phyloP scores from a whole-genome alignment of 2,113 vertebrate genomes.

The Fregetta grallaria region DNA sequence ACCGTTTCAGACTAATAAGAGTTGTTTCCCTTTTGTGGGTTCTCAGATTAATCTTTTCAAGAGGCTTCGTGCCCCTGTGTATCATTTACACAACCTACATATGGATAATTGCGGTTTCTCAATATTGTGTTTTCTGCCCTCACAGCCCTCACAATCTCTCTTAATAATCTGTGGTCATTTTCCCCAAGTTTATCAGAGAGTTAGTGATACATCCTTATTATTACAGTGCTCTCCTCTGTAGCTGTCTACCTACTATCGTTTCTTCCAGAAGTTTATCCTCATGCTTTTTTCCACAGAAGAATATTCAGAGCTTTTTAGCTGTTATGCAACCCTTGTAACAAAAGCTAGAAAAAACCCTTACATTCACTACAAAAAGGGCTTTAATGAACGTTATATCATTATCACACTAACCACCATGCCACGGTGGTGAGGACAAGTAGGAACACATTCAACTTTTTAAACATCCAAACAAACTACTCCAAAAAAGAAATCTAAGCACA shows the following conservation, averaged over 20 bases:
- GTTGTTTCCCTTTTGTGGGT: background rate
- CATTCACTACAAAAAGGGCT: background rate
- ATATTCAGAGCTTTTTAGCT: background rate
- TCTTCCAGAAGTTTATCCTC: background rate
- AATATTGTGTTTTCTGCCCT: background rate
- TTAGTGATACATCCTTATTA: background rate
- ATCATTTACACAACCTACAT: conserved; percentile 11
- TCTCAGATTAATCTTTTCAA: conserved; percentile 20
- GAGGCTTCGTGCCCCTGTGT: background rate
- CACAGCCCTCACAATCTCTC: background rate
- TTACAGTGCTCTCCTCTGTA: background rate
- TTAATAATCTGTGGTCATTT: conserved; percentile 4
- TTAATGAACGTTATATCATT: background rate
- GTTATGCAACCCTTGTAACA: background rate
- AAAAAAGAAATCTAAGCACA: background rate
- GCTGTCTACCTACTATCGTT: background rate
- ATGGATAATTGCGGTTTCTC: background rate
- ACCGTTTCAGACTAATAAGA: background rate
- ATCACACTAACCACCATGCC: background rate
- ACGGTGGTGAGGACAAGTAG: background rate
- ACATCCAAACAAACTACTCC: background rate
- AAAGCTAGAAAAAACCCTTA: background rate
- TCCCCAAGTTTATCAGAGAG: background rate
- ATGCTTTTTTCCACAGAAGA: background rate
- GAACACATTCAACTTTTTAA: background rate